Conservation (phyloP, 2,888 invertebrate species). For the Eupithecia exiguata region DNA sequence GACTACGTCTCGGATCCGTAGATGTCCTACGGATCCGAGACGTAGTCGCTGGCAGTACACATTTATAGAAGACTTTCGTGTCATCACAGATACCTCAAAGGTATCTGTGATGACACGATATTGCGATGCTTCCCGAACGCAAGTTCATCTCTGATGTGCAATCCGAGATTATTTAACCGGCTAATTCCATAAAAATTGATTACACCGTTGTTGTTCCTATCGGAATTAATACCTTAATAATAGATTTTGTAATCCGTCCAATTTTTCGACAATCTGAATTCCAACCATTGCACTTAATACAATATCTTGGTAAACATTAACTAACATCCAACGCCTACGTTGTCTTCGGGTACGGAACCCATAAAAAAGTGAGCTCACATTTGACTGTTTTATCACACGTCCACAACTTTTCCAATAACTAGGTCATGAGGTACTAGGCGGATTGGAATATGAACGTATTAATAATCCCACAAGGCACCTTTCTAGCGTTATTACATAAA, state of each 20-base stretch:
- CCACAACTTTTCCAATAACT: conserved; percentile 38
- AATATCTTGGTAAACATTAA: too few relatives aligned
- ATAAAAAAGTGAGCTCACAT: background rate
- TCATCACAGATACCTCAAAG: too few relatives aligned
- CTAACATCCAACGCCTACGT: too few relatives aligned
- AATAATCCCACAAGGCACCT: background rate
- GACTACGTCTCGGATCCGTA: too few relatives aligned
- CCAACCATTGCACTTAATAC: background rate
- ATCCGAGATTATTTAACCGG: too few relatives aligned
- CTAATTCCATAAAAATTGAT: background rate
- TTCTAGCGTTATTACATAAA: background rate
- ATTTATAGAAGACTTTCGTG: too few relatives aligned
- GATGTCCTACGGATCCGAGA: too few relatives aligned
- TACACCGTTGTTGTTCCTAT: background rate
- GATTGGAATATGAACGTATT: conserved; percentile 11
- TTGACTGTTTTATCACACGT: conserved; percentile 29
- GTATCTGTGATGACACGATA: too few relatives aligned
- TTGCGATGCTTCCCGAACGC: too few relatives aligned
- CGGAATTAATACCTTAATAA: background rate
- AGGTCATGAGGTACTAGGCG: conserved; percentile 18
- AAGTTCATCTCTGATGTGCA: too few relatives aligned
- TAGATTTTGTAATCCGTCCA: background rate
- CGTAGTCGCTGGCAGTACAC: too few relatives aligned
- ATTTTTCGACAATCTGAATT: background rate
- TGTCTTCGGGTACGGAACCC: background rate